Conservation (phyloP, 1,140 invertebrate species). For the Carposina sasakii region DNA sequence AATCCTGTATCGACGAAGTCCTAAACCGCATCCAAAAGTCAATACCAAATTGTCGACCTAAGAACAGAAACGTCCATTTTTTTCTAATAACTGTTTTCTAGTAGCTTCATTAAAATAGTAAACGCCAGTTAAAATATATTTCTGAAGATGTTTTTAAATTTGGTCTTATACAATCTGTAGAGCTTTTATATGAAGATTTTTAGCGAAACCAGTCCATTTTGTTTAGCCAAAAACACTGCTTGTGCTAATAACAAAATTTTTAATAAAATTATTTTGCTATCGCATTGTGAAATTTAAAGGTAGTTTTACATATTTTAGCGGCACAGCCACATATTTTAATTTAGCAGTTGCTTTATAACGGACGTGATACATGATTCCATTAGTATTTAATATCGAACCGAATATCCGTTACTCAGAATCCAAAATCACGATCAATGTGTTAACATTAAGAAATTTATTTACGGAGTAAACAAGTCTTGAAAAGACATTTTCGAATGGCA, state of each 20-base stretch:
- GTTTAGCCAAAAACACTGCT: constrained; percentile 68
- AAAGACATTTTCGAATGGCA: constrained; percentile 41
- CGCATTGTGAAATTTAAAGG: constrained; percentile 53
- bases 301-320: constrained; percentile 36
- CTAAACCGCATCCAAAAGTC: constrained; percentile 53
- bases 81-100: constrained; percentile 62
- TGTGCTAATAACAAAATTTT: constrained; percentile 58
- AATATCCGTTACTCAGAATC: too few relatives aligned
- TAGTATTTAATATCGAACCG: too few relatives aligned
- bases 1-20: constrained; percentile 28
- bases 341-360: constrained; percentile 44
- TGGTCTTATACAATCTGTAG: constrained; percentile 68
- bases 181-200: constrained; percentile 70
- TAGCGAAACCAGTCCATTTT: constrained; percentile 69
- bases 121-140: constrained; percentile 68
- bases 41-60: constrained; percentile 65
- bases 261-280: constrained; percentile 68
- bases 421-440: constrained; percentile 44
- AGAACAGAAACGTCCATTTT: constrained; percentile 70
- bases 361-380: constrained; percentile 44
- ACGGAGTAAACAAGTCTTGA: constrained; percentile 47
- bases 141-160: constrained; percentile 65
- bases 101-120: constrained; percentile 60
- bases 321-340: constrained; percentile 36
- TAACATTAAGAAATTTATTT: constrained; percentile 27